Conservation (phyloP, 2,113 vertebrate genomes). For the Gallinago media region DNA sequence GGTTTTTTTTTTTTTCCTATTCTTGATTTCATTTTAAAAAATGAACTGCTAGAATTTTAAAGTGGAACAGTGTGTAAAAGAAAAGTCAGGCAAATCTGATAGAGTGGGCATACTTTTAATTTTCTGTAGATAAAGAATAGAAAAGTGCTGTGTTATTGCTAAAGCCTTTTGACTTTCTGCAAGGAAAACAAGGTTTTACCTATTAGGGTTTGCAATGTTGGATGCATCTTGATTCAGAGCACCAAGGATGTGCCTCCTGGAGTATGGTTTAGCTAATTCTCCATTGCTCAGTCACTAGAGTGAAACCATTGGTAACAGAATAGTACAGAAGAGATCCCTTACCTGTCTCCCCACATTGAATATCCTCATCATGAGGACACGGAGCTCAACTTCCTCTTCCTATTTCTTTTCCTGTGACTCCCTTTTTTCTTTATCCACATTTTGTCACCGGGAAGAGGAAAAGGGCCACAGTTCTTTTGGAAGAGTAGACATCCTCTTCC, state of each 20-base stretch:
- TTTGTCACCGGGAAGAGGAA: neutral
- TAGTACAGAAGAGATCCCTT: fast-evolving
- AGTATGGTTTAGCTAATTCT: neutral
- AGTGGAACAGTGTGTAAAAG: neutral
- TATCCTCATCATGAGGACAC: fast-evolving
- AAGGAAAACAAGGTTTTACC: neutral
- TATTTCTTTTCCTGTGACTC: neutral
- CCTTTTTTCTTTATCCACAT: neutral
- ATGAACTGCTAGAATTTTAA: neutral
- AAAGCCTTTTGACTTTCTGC: neutral
- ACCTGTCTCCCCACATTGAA: fast-evolving
- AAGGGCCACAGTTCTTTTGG: neutral
- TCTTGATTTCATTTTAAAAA: fast-evolving
- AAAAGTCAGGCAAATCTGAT: neutral
- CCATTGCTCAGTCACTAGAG: neutral
- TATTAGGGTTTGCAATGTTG: neutral
- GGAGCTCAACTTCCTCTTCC: neutral
- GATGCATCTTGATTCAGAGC: neutral
- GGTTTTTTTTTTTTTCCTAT: neutral
- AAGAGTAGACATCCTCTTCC: neutral
- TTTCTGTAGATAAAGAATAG: neutral
- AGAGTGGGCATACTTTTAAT: neutral
- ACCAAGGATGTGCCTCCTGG: fast-evolving
- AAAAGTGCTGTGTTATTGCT: fast-evolving
- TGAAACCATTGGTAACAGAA: neutral